These are phyloP conservation scores for Sarcophaga carnaria DNA, from an alignment of 2,888 invertebrate genomes.

Conservation along the genomic window DNA sequence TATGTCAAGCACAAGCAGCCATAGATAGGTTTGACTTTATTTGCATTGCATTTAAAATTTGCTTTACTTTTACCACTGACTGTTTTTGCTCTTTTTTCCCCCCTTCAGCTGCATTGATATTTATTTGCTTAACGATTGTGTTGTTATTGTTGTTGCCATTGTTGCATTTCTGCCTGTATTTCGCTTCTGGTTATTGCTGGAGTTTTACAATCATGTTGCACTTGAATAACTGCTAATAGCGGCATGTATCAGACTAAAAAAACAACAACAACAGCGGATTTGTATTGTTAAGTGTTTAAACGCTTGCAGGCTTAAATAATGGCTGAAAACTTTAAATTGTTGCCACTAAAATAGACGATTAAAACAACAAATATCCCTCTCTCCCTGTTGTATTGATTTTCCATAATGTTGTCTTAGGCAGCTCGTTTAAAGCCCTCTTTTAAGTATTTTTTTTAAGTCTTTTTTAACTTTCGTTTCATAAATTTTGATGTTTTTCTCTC, in stretches of 20 bases:
- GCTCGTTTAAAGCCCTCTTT: background rate
- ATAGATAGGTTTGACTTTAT: no score
- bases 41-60: background rate
- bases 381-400: background rate
- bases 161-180: background rate
- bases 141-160: background rate
- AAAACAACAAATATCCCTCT: no score
- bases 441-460: background rate
- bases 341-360: slow-evolving; percentile 1
- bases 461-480: slow-evolving; percentile 1
- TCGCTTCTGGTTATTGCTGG: background rate
- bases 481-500: slow-evolving; percentile 12
- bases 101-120: background rate
- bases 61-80: background rate
- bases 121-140: background rate
- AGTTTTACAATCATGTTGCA: slow-evolving; percentile 43
- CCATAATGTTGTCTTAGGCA: background rate
- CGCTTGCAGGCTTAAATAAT: slow-evolving; percentile 50
- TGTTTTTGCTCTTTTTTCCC: background rate
- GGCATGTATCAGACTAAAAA: slow-evolving; percentile 30
- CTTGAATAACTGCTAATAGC: slow-evolving; percentile 55
- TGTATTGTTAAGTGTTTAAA: background rate
- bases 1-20: no score
- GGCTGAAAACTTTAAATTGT: slow-evolving; percentile 42
- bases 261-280: no score